Conservation (phyloP, 1,140 invertebrate genomes). For the Cydia strobilella region DNA sequence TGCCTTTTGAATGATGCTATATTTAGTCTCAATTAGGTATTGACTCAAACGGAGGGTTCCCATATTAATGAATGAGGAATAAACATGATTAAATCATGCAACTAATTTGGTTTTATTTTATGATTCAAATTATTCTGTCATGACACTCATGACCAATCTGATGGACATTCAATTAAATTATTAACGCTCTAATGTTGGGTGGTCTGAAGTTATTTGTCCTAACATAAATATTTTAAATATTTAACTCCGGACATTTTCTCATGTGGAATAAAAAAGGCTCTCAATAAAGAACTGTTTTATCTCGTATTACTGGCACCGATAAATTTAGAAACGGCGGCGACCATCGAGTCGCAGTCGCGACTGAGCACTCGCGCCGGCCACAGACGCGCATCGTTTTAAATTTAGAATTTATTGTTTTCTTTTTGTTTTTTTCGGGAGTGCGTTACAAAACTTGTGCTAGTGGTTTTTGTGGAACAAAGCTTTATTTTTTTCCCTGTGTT, state of each 20-base stretch:
- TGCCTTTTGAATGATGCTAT: background rate
- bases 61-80: slow-evolving; percentile 22
- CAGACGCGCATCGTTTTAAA: slow-evolving; percentile 40
- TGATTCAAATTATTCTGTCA: background rate
- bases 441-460: slow-evolving; percentile 70
- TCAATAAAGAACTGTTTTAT: slow-evolving; percentile 75
- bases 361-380: slow-evolving; percentile 56
- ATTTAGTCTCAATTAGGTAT: slow-evolving; percentile 5
- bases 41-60: slow-evolving; percentile 11
- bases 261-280: slow-evolving; percentile 48
- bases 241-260: slow-evolving; percentile 46
- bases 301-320: slow-evolving; percentile 75
- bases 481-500: slow-evolving; percentile 46
- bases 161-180: background rate
- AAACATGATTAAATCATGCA: slow-evolving; percentile 3
- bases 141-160: background rate
- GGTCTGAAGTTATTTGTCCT: slow-evolving; percentile 50
- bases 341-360: slow-evolving; percentile 64
- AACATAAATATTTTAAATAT: slow-evolving; percentile 65
- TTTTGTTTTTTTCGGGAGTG: slow-evolving; percentile 59
- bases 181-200: slow-evolving; percentile 10
- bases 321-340: slow-evolving; percentile 71
- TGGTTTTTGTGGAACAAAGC: slow-evolving; percentile 52
- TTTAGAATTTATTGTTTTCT: slow-evolving; percentile 47
- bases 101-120: slow-evolving; percentile 6